A percentile compares a stretch with the other conserved stretches of the same genome.
Evolutionary conservation across 2,113 vertebrate species (phyloP).

Genomic region (Castor canadensis): DNA sequence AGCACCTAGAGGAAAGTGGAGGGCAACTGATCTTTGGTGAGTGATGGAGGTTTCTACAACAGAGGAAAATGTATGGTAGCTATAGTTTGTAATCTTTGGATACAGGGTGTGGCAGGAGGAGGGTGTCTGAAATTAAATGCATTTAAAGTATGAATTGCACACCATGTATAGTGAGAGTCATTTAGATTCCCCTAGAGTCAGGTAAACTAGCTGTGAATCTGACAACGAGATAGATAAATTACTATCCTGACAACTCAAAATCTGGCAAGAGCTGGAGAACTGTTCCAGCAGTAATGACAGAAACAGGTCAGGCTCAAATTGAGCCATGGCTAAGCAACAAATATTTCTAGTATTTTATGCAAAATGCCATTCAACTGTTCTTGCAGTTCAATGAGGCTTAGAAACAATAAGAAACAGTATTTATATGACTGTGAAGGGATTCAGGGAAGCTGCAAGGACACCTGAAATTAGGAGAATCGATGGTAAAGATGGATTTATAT

Average conservation of each 20-base stretch:
- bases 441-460: background rate
- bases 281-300: constrained; percentile 65
- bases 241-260: constrained; percentile 73
- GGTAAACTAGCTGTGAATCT: constrained; percentile 72
- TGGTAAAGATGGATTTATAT: constrained; percentile 16
- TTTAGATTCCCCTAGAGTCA: constrained; percentile 69
- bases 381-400: constrained; percentile 47
- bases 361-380: constrained; percentile 51
- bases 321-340: constrained; percentile 65
- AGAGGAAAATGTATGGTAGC: background rate
- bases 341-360: constrained; percentile 73
- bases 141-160: constrained; percentile 56
- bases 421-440: constrained; percentile 45
- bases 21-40: background rate
- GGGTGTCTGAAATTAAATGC: constrained; percentile 55
- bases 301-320: constrained; percentile 71
- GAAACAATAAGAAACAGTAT: constrained; percentile 49
- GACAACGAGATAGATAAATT: constrained; percentile 77
- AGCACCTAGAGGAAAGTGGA: background rate
- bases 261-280: constrained; percentile 62
- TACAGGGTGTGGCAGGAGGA: background rate
- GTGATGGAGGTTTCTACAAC: background rate
- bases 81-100: background rate
- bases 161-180: constrained; percentile 47
- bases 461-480: constrained; percentile 8